Percentiles rank a stretch among this genome's conserved stretches.
Evolutionary conservation across 1,140 invertebrate species (phyloP).

Genomic region (Cherax destructor): DNA sequence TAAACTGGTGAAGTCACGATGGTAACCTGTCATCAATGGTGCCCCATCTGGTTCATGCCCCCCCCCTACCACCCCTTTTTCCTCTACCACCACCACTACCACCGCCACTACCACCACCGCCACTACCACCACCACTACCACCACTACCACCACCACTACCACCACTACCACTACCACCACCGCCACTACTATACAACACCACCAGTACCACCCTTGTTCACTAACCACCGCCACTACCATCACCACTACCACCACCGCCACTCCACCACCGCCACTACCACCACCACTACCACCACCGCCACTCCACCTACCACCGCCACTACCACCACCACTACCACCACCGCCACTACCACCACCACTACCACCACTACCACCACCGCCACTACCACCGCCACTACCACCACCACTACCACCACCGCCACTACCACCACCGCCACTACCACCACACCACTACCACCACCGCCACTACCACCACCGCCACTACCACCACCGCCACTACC

Average conservation of each 20-base stretch:
- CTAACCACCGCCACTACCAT: background rate
- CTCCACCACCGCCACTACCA: conserved; percentile 16
- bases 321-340: conserved; percentile 24
- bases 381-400: background rate
- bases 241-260: conserved; percentile 19
- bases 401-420: background rate
- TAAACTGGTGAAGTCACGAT: no score
- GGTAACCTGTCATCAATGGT: no score
- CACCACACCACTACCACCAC: background rate
- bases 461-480: background rate
- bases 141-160: no score
- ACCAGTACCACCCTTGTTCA: background rate
- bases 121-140: no score
- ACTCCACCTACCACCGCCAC: background rate
- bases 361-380: conserved; percentile 18
- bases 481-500: no score
- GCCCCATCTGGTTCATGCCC: no score
- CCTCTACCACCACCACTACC: no score
- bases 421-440: background rate
- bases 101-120: no score
- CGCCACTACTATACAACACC: background rate
- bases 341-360: conserved; percentile 18
- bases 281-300: background rate
- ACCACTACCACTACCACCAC: background rate
- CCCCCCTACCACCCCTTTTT: no score